phyloP scores from a whole-genome alignment of 2,797 vertebrate species.

The Macropodus opercularis region DNA sequence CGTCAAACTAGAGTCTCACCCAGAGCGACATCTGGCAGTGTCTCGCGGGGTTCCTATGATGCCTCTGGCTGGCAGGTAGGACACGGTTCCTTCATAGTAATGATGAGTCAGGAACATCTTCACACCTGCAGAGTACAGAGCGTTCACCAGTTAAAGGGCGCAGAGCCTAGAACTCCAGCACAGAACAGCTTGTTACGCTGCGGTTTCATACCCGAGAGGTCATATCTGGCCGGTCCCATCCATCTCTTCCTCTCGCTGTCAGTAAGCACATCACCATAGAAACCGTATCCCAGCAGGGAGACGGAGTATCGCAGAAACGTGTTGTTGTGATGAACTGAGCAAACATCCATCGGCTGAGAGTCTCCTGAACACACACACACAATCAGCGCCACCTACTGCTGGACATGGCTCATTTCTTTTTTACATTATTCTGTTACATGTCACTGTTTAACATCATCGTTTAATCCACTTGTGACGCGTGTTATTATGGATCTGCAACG shows the following conservation, averaged over 20 bases:
- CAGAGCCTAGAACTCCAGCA: too few species aligned
- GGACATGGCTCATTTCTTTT: too few species aligned
- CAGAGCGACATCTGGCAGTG: conserved; percentile 82
- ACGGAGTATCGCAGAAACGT: conserved; percentile 89
- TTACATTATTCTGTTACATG: too few species aligned
- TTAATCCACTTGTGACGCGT: background rate
- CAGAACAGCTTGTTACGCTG: too few species aligned
- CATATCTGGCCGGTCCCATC: conserved; percentile 93
- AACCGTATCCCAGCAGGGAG: conserved; percentile 94
- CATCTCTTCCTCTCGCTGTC: conserved; percentile 94
- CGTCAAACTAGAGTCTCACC: too few species aligned
- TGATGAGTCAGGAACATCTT: conserved; percentile 95
- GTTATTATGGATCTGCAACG: background rate
- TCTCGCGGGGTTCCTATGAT: conserved; percentile 88
- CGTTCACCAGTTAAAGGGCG: too few species aligned
- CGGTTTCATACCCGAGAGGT: conserved; percentile 88
- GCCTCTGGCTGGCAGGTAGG: conserved; percentile 87
- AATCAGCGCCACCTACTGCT: too few species aligned
- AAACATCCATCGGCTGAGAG: conserved; percentile 91
- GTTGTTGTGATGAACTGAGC: conserved; percentile 87
- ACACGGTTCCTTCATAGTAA: conserved; percentile 92
- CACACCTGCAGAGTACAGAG: conserved; percentile 79
- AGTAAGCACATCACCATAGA: conserved; percentile 93
- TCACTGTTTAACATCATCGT: too few species aligned
- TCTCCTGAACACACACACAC: conserved; percentile 81